Evolutionary conservation across 2,113 vertebrate genomes (phyloP).

Genomic region (Octodon degus): DNA sequence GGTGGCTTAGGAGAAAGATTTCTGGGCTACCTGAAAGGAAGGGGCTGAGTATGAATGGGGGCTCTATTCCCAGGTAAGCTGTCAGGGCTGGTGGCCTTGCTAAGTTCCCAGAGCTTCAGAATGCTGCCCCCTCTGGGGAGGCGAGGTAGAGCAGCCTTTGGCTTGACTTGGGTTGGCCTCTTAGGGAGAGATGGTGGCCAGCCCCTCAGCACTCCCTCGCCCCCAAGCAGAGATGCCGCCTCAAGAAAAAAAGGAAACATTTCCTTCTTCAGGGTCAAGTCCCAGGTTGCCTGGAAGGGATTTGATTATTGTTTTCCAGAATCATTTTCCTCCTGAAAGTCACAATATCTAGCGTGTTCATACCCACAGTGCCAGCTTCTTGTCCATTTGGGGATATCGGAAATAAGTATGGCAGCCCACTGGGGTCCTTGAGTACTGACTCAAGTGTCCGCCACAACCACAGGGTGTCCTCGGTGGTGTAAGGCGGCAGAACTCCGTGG

Average conservation of each 20-base stretch:
- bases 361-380: background rate
- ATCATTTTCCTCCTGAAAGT: background rate
- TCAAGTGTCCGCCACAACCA: background rate
- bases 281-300: background rate
- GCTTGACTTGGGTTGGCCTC: conserved; percentile 12
- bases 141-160: background rate
- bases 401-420: background rate
- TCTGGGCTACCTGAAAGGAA: background rate
- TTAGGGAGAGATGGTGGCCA: background rate
- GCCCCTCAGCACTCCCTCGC: background rate
- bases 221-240: background rate
- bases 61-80: background rate
- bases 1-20: conserved; percentile 43
- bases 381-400: background rate
- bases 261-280: background rate
- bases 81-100: background rate
- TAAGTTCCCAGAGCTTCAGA: conserved; percentile 21
- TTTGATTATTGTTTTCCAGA: background rate
- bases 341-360: background rate
- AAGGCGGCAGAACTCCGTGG: background rate
- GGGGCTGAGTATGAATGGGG: conserved; percentile 33
- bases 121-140: background rate
- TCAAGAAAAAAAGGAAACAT: background rate
- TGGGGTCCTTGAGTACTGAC: background rate
- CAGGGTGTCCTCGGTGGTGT: background rate